Conservation (phyloP, 2,888 invertebrate species). For the Rhogogaster chlorosoma region DNA sequence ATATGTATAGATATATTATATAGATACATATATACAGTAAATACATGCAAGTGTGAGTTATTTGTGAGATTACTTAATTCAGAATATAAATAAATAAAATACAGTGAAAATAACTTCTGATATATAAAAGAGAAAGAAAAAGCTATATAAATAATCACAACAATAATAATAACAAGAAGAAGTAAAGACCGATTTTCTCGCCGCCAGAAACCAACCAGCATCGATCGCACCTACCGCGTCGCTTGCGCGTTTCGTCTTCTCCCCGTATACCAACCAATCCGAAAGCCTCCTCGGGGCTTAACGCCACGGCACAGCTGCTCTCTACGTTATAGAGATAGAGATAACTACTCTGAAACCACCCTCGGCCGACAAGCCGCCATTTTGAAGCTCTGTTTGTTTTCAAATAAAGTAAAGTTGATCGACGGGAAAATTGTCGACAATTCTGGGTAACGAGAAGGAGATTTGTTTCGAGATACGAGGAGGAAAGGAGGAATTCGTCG, state of each 20-base stretch:
- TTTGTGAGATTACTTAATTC: background rate
- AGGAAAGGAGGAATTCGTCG: background rate
- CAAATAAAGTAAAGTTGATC: slow-evolving; percentile 53
- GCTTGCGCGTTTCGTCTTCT: slow-evolving; percentile 33
- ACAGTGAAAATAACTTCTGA: background rate
- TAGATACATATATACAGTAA: background rate
- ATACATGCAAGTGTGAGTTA: background rate
- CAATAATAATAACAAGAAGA: background rate
- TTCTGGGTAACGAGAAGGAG: background rate
- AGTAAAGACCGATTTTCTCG: background rate
- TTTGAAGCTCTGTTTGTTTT: slow-evolving; percentile 66
- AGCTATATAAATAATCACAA: background rate
- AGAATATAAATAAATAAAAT: too few relatives aligned
- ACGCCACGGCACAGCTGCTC: background rate
- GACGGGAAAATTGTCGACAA: background rate
- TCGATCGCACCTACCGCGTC: slow-evolving; percentile 26
- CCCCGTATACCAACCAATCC: background rate
- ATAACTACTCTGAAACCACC: background rate
- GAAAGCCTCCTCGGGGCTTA: background rate
- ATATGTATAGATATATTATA: background rate
- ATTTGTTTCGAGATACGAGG: background rate
- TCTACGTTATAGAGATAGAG: background rate
- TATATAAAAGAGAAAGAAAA: background rate
- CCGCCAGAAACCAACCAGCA: background rate
- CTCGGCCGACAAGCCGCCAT: slow-evolving; percentile 63